Evolutionary conservation across 2,888 invertebrate species (phyloP), one percentile per base, ranked within the genome.

Genomic region (Heteromurus nitidus): DNA sequence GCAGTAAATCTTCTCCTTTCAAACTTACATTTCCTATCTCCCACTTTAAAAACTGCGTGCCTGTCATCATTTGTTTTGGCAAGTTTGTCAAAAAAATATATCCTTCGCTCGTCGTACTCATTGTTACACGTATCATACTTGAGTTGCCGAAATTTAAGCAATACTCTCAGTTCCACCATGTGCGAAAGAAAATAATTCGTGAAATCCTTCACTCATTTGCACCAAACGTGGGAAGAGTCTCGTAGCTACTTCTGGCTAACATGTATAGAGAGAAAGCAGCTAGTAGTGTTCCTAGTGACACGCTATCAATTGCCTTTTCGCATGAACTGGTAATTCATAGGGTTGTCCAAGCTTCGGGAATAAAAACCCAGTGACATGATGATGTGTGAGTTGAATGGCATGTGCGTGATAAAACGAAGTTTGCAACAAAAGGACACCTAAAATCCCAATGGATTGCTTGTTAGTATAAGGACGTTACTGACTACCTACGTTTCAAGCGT

Each of bases 31-130:
- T 60, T 26, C 36, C 13, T n/a, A 5, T n/a, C 3, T 47, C 47
- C 47, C 47, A n/a, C 44, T 72, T 55, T 42, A 47, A 72, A 65
- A 72, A 73, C 74, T 64, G 65, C 65, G 55, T 74, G 67, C 31
- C 62, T 68, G 60, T 68, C 76, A 79, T 70, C 64, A 70, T 79
- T 79, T 79, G 70, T 79, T 70, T 79, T 79, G 70, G 70, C 69
- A 79, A 79, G 64, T 24, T 24, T 67, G 75, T 75, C 75, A 67
- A 64, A 36, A 36, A 3, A 28, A 30, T 28, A 2, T 42, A 22
- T 28, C 42, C 24, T 3, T 62, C 62, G 13, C 42, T 3, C 20
- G 16, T 20, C 11, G 13, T 13, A 42, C 2, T 20, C 13, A 65
- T 26, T 62, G 9, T 30, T n/a, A 26, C 13, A 13, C 13, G 5